Conservation (phyloP, 2,797 vertebrate genomes). For the Sebastes melanostomus region DNA sequence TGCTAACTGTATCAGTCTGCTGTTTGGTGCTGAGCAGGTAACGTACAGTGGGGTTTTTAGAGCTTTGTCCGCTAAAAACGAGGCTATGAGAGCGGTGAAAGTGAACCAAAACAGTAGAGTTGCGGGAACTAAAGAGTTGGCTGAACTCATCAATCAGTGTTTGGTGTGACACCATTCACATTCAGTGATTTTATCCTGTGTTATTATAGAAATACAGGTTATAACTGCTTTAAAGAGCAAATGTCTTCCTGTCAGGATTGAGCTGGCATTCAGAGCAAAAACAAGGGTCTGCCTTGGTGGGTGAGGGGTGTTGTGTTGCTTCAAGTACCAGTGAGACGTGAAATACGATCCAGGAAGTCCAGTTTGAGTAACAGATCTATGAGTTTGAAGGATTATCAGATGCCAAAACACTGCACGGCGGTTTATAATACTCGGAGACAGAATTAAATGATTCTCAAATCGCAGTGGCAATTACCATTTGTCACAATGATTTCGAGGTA, state of each 20-base stretch:
- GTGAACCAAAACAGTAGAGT: not conserved
- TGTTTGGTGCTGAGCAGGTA: too few relatives aligned
- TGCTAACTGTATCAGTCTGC: not conserved
- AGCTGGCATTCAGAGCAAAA: not conserved
- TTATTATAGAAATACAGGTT: not conserved
- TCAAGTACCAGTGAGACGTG: not conserved
- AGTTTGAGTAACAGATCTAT: not conserved
- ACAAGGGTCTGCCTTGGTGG: not conserved
- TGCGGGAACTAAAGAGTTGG: not conserved
- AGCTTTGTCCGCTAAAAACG: not conserved
- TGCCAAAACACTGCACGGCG: not conserved
- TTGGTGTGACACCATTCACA: not conserved
- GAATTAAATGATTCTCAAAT: not conserved
- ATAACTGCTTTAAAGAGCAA: not conserved
- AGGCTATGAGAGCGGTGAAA: not conserved
- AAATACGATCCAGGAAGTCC: slow-evolving; percentile 3
- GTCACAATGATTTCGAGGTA: not conserved
- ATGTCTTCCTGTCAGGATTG: not conserved
- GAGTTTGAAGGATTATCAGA: not conserved
- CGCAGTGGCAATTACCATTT: not conserved
- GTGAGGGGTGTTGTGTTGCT: not conserved
- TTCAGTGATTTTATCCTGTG: not conserved
- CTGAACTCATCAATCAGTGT: not conserved
- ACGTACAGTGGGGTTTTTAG: too few relatives aligned
- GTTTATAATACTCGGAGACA: not conserved